A percentile compares a stretch with the other conserved stretches of the same genome.
Evolutionary conservation across 1,140 invertebrate genomes (phyloP).

Genomic region (Drosophila pseudoobscura): DNA sequence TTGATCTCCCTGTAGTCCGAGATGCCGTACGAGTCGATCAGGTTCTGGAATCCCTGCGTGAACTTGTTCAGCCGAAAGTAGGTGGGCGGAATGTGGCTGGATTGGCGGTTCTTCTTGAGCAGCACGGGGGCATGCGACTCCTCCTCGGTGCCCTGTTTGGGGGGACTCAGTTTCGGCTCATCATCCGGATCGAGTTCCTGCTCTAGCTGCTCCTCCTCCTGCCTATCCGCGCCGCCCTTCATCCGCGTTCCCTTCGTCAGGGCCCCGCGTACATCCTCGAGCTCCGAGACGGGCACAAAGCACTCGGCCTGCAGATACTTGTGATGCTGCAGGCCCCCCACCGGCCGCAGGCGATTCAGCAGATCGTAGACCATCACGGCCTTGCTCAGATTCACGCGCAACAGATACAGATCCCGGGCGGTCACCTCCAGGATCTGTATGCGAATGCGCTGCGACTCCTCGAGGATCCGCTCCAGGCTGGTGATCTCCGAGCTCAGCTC

Average conservation of each 20-base stretch:
- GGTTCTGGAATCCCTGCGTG: slow-evolving; percentile 91
- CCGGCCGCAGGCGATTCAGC: slow-evolving; percentile 93
- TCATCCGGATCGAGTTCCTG: neutral
- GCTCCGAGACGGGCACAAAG: slow-evolving; percentile 94
- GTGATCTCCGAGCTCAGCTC: slow-evolving; percentile 41
- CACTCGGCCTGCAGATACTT: slow-evolving; percentile 97
- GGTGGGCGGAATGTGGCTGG: slow-evolving; percentile 88
- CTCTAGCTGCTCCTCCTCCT: neutral
- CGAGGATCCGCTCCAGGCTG: slow-evolving; percentile 46
- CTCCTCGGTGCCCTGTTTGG: neutral
- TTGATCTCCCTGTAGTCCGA: slow-evolving; percentile 90
- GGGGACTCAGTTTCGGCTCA: neutral
- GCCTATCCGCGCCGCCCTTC: slow-evolving; percentile 79
- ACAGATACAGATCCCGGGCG: slow-evolving; percentile 94
- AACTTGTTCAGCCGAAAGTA: slow-evolving; percentile 92
- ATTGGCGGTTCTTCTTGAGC: slow-evolving; percentile 88
- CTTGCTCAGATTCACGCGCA: slow-evolving; percentile 96
- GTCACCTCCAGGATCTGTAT: slow-evolving; percentile 92
- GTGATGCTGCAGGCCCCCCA: slow-evolving; percentile 93
- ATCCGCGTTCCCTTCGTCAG: slow-evolving; percentile 93
- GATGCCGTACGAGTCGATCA: slow-evolving; percentile 94
- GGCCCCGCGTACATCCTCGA: slow-evolving; percentile 92
- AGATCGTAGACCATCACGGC: slow-evolving; percentile 95
- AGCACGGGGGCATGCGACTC: slow-evolving; percentile 29
- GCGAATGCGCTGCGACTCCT: slow-evolving; percentile 87